Percentiles rank a stretch among this genome's conserved stretches.
Conservation (phyloP, 2,888 invertebrate species). For the Syrphus vitripennis region DNA sequence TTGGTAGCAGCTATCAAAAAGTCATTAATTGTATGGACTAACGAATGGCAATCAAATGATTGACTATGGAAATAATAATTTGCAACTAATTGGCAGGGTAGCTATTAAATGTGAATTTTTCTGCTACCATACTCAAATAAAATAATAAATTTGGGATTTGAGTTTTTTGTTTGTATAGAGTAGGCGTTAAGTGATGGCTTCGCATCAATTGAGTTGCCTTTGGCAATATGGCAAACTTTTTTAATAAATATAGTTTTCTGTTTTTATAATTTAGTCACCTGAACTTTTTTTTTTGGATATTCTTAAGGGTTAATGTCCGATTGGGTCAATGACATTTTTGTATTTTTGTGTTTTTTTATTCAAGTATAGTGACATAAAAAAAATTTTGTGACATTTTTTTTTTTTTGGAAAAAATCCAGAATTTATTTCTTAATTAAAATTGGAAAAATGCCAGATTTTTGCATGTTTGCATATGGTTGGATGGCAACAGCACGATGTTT, state of each 20-base stretch:
- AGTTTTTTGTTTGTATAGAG: slow-evolving; percentile 12
- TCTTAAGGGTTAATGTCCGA: slow-evolving; percentile 1
- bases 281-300: not conserved
- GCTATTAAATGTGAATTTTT: slow-evolving; percentile 40
- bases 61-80: slow-evolving; percentile 58
- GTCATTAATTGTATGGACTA: slow-evolving; percentile 62
- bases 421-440: too few species aligned
- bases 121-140: not conserved
- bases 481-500: too few species aligned
- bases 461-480: too few species aligned
- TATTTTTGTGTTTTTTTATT: too few species aligned
- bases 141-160: not conserved
- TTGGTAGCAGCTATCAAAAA: slow-evolving; percentile 60
- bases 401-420: too few species aligned
- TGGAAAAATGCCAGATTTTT: too few species aligned
- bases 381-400: too few species aligned
- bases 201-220: not conserved
- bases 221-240: not conserved
- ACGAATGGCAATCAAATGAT: slow-evolving; percentile 63
- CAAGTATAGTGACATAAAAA: too few species aligned
- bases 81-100: slow-evolving; percentile 55
- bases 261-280: not conserved
- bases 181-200: slow-evolving; percentile 37
- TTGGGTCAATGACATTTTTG: not conserved
- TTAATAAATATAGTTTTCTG: not conserved